phyloP scores from a whole-genome alignment of 2,888 invertebrate genomes.

The Lasioglossum lativentre region DNA sequence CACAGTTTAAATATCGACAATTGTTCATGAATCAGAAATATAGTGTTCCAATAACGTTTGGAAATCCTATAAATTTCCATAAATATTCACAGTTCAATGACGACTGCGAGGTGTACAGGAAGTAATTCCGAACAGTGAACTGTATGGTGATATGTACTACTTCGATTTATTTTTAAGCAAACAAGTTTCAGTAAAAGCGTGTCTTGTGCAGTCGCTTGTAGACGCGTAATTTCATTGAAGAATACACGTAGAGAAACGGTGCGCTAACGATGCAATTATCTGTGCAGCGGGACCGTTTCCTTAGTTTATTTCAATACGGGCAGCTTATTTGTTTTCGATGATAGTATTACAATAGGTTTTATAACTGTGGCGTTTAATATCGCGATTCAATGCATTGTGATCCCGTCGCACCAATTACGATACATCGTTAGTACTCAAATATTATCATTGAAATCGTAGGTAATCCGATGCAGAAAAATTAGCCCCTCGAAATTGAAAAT shows the following conservation, averaged over 20 bases:
- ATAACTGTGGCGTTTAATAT: constrained; percentile 19
- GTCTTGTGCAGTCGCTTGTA: constrained; percentile 1
- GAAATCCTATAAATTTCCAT: background rate
- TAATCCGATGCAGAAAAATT: background rate
- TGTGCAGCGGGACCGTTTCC: constrained; percentile 58
- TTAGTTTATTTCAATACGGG: constrained; percentile 33
- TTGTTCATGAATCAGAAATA: too few relatives aligned
- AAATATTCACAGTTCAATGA: background rate
- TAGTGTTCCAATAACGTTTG: background rate
- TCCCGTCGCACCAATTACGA: constrained; percentile 17
- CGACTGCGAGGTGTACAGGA: background rate
- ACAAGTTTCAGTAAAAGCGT: background rate
- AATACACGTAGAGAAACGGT: constrained; percentile 47
- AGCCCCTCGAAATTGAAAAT: background rate
- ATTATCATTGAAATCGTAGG: constrained; percentile 13
- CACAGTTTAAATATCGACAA: background rate
- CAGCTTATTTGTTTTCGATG: constrained; percentile 40
- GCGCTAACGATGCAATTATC: constrained; percentile 56
- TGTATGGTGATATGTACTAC: too few relatives aligned
- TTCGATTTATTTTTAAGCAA: constrained; percentile 13
- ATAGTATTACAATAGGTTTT: constrained; percentile 31
- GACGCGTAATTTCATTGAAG: constrained; percentile 28
- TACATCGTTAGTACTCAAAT: constrained; percentile 22
- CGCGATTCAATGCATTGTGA: constrained; percentile 15
- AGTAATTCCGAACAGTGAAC: background rate